Evolutionary conservation across 1,140 invertebrate species (phyloP).

Genomic region (Aporrectodea caliginosa): DNA sequence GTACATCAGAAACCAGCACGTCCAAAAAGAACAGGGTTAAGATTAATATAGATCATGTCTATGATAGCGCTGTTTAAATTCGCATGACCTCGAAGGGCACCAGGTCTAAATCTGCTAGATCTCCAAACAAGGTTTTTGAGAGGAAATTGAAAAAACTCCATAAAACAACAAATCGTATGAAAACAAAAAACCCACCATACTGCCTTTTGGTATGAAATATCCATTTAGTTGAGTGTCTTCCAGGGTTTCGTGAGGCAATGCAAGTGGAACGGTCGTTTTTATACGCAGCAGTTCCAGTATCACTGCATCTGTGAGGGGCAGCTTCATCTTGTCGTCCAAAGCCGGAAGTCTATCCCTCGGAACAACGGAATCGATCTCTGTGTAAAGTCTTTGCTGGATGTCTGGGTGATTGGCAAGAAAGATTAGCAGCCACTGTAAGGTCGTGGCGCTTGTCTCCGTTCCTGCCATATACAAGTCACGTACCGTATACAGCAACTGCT

Average conservation of each 20-base stretch:
- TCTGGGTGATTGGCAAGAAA: constrained; percentile 49
- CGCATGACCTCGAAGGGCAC: no score
- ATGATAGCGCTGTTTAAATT: no score
- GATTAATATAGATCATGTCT: no score
- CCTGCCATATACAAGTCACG: constrained; percentile 47
- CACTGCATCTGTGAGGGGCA: constrained; percentile 10
- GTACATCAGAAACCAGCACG: no score
- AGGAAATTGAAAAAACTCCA: no score
- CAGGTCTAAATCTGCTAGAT: no score
- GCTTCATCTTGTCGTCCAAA: constrained; percentile 35
- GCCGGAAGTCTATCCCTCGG: constrained; percentile 38
- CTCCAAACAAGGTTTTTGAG: no score
- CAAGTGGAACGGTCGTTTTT: neutral
- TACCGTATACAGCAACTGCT: neutral
- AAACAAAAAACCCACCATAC: no score
- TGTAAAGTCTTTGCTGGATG: constrained; percentile 44
- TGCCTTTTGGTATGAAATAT: no score
- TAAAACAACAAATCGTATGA: no score
- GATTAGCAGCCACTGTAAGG: constrained; percentile 50
- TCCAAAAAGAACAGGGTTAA: no score
- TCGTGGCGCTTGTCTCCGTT: constrained; percentile 49
- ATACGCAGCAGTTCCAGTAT: constrained; percentile 6
- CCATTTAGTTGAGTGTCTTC: constrained; percentile 6
- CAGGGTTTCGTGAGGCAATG: constrained; percentile 1
- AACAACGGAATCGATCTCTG: constrained; percentile 49